Evolutionary conservation across 2,113 vertebrate genomes (phyloP), one percentile per base, ranked within the genome.

Genomic region (Gopherus flavomarginatus): DNA sequence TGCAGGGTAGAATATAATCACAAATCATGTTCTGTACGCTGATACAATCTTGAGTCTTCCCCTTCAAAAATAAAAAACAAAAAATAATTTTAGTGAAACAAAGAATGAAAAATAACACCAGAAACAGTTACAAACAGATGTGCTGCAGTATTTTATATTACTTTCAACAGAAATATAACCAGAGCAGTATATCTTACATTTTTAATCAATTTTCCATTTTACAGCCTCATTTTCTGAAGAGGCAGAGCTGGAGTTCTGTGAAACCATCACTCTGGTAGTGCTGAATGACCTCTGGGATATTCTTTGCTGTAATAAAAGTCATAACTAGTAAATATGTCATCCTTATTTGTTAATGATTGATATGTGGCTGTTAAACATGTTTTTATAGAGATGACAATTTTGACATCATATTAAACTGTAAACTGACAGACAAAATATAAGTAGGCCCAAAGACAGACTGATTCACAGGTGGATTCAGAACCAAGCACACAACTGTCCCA

Each of bases 151-250:
- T 96, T 95, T 95, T 52, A 57, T 91, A 91, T 86, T 95, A 27
- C 86, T 94, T 96, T 89, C 3, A 42, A 87, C 49, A 92, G 85
- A 95, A 89, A 11, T 88, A 86, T 90, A 97, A 80, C 52, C 85
- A 94, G 65, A 93, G 77, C 24, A 44, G 29, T 89, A 88, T 87
- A 89, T 94, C 89, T 96, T 88, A 92, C 29, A 87, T 96, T 97
- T 96, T 96, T 95, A 97, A 97, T 93, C 86, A 88, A 81, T 96
- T 95, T 97, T 87, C 87, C 81, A 85, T 97, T 96, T 96, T 92
- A 95, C 59, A 88, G 21, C 42, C 86, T 89, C 69, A n/a, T 94
- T 95, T 94, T 96, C 1, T 2, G 57, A 90, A 88, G 89, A 83
- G 93, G 77, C 54, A 81, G 82, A 90, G 50, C 49, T 56, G 81